These are phyloP conservation scores for Drosophila lini DNA, from an alignment of 1,140 invertebrate species.

Conservation along the genomic window DNA sequence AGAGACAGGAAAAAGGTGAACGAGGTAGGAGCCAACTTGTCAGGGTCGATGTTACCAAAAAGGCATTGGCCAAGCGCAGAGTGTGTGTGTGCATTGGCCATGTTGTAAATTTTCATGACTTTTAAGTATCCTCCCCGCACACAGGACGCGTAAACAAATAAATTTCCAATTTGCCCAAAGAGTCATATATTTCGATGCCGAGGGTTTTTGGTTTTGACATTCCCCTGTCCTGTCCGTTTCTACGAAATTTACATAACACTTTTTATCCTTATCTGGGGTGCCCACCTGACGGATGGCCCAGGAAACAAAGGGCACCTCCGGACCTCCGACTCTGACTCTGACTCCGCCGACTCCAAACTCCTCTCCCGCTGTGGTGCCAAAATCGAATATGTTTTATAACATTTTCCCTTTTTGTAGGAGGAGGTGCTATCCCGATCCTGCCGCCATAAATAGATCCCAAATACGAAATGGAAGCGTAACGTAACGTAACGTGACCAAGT, in stretches of 20 bases:
- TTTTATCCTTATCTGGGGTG: slow-evolving; percentile 73
- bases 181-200: slow-evolving; percentile 73
- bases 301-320: slow-evolving; percentile 3
- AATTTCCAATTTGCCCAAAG: slow-evolving; percentile 79
- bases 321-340: not conserved
- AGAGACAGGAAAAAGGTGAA: slow-evolving; percentile 17
- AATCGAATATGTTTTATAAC: slow-evolving; percentile 79
- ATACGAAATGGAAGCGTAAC: slow-evolving; percentile 63
- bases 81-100: slow-evolving; percentile 48
- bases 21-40: slow-evolving; percentile 46
- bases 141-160: slow-evolving; percentile 77
- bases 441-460: slow-evolving; percentile 77
- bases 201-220: slow-evolving; percentile 46
- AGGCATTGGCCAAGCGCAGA: slow-evolving; percentile 23
- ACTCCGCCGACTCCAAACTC: slow-evolving; percentile 1
- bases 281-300: slow-evolving; percentile 64
- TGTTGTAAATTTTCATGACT: slow-evolving; percentile 83
- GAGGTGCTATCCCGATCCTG: slow-evolving; percentile 35
- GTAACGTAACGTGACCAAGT: slow-evolving; percentile 74
- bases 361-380: slow-evolving; percentile 69
- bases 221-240: slow-evolving; percentile 44
- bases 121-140: slow-evolving; percentile 55
- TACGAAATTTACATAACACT: slow-evolving; percentile 81
- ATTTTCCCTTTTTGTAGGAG: slow-evolving; percentile 26
- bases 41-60: slow-evolving; percentile 55